A percentile compares a stretch with the other conserved stretches of the same genome.
Conservation (phyloP, 2,888 invertebrate species). For the Trissolcus brochymenae region DNA sequence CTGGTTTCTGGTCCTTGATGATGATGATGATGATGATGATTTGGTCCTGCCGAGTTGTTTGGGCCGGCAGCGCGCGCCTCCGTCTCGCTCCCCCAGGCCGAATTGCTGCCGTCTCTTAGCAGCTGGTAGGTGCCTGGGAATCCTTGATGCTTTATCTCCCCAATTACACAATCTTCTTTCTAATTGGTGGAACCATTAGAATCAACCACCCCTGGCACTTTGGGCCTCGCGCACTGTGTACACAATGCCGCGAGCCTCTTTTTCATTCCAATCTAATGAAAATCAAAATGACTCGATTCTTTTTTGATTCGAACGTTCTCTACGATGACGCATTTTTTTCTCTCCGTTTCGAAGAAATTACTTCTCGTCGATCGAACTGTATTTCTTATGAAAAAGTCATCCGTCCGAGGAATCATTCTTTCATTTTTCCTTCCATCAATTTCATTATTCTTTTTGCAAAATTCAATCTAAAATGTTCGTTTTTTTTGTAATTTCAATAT, state of each 20-base stretch:
- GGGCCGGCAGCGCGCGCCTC: slow-evolving; percentile 47
- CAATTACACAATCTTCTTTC: slow-evolving; percentile 73
- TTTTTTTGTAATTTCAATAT: too few species aligned
- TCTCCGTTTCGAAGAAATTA: slow-evolving; percentile 13
- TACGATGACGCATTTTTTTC: slow-evolving; percentile 29
- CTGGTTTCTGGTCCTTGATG: slow-evolving; percentile 62
- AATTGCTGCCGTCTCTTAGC: slow-evolving; percentile 60
- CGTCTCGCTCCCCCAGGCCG: slow-evolving; percentile 17
- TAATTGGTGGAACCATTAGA: slow-evolving; percentile 67
- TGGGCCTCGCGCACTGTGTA: slow-evolving; percentile 26
- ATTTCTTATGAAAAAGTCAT: not conserved
- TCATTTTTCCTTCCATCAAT: not conserved
- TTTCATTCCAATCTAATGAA: slow-evolving; percentile 33
- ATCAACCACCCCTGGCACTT: slow-evolving; percentile 52
- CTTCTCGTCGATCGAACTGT: not conserved
- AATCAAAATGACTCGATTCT: slow-evolving; percentile 48
- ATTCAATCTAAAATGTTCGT: too few species aligned
- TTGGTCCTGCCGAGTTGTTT: slow-evolving; percentile 59
- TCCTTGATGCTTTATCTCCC: slow-evolving; percentile 72
- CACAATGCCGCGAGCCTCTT: slow-evolving; percentile 40
- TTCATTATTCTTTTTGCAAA: not conserved
- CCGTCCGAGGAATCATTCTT: too few species aligned
- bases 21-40: slow-evolving; percentile 58
- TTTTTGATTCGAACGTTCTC: slow-evolving; percentile 31
- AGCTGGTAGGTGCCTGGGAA: slow-evolving; percentile 73